Percentiles rank a stretch among this genome's conserved stretches.
Evolutionary conservation across 2,797 vertebrate genomes (phyloP).

Genomic region (Brotogeris chrysoptera): DNA sequence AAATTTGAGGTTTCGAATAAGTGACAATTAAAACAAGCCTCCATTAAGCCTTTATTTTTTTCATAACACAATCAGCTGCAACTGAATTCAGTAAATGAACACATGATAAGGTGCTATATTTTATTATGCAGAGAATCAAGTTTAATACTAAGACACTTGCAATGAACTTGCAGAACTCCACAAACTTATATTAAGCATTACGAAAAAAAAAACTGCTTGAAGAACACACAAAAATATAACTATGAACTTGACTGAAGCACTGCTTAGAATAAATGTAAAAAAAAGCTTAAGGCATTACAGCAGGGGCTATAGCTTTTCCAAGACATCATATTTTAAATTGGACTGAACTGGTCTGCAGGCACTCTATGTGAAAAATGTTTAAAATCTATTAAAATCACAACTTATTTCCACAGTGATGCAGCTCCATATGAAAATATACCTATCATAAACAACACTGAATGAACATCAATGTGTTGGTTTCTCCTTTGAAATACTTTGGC

Average conservation of each 20-base stretch:
- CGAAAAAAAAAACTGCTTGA: background rate
- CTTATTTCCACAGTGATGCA: background rate
- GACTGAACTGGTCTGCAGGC: background rate
- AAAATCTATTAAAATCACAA: background rate
- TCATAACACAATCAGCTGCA: background rate
- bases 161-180: background rate
- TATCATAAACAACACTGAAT: background rate
- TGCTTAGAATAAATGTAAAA: background rate
- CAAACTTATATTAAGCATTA: background rate
- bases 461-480: background rate
- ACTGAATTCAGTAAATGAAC: background rate
- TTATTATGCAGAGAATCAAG: background rate
- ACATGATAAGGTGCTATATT: background rate
- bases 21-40: background rate
- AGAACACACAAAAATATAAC: background rate
- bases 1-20: slow-evolving; percentile 25
- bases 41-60: background rate
- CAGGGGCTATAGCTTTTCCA: slow-evolving; percentile 28
- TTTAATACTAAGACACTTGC: background rate
- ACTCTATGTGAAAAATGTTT: background rate
- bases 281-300: slow-evolving; percentile 5
- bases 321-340: background rate
- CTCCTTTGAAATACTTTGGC: background rate
- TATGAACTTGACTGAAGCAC: background rate
- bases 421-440: background rate